Percentiles rank a stretch among this genome's conserved stretches.
These are phyloP conservation scores for Actinemys pallida DNA, from an alignment of 2,113 vertebrate genomes.

Conservation along the genomic window DNA sequence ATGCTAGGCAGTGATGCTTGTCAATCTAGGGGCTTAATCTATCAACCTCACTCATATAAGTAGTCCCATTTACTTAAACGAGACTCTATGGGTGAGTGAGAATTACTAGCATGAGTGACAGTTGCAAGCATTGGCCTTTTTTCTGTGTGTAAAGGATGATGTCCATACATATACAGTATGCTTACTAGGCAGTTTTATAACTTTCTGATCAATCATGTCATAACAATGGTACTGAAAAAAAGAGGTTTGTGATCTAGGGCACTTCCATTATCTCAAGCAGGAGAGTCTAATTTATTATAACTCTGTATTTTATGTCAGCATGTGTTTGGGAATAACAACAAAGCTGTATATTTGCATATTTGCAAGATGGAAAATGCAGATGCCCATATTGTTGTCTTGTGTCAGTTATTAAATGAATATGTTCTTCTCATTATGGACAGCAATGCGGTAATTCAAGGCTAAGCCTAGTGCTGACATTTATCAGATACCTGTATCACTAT, in stretches of 20 bases:
- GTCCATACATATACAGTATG: not conserved
- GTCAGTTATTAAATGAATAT: not conserved
- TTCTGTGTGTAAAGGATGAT: not conserved
- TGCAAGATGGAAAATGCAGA: not conserved
- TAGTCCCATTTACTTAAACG: not conserved
- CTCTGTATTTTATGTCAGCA: not conserved
- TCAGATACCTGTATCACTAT: not conserved
- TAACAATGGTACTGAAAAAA: not conserved
- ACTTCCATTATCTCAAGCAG: not conserved
- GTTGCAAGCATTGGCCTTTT: not conserved
- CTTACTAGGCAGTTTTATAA: not conserved
- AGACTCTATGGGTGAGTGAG: not conserved
- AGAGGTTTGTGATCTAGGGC: not conserved
- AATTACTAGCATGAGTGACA: not conserved
- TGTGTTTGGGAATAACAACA: not conserved
- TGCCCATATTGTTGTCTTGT: not conserved
- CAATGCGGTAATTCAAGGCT: not conserved
- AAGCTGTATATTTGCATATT: not conserved
- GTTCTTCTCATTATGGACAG: not conserved
- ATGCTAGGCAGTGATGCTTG: not conserved
- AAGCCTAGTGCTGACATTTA: not conserved
- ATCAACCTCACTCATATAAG: not conserved
- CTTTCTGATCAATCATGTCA: not conserved
- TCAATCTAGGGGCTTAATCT: not conserved
- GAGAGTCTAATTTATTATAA: not conserved